These are phyloP conservation scores for Pelobates fuscus DNA, from an alignment of 2,113 vertebrate species.

Conservation along the genomic window DNA sequence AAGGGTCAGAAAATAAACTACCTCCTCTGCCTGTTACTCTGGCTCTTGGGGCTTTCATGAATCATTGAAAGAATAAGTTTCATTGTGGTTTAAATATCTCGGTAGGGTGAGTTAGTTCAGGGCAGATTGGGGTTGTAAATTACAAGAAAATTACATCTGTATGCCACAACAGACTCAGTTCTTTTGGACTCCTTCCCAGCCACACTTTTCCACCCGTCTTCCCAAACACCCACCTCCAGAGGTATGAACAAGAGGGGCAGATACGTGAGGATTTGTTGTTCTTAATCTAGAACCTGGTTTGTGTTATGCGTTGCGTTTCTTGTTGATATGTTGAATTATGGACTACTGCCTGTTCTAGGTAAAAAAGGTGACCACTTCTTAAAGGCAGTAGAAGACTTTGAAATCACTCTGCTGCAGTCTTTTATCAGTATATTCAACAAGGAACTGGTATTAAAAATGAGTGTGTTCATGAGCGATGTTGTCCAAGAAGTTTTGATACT, in stretches of 20 bases:
- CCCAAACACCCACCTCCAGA: too few relatives aligned
- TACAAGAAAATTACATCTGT: neutral
- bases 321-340: too few relatives aligned
- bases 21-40: slow-evolving; percentile 88
- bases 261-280: too few relatives aligned
- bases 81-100: slow-evolving; percentile 91
- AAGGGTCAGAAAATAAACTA: slow-evolving; percentile 93
- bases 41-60: slow-evolving; percentile 91
- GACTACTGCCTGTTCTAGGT: too few relatives aligned
- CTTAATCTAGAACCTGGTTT: neutral
- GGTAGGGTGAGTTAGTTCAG: slow-evolving; percentile 75
- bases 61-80: slow-evolving; percentile 89
- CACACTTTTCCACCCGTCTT: neutral
- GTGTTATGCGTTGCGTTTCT: neutral
- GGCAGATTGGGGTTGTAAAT: too few relatives aligned
- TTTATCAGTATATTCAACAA: neutral
- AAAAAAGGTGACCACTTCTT: neutral
- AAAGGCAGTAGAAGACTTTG: neutral
- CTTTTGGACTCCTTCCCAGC: neutral
- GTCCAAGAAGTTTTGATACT: too few relatives aligned
- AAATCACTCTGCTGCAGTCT: neutral
- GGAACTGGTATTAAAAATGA: neutral
- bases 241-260: neutral
- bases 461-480: too few relatives aligned
- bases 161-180: neutral